Evolutionary conservation across 2,113 vertebrate genomes (phyloP), one percentile per base, ranked within the genome.

Genomic region (Sinocyclocheilus maitianheensis): DNA sequence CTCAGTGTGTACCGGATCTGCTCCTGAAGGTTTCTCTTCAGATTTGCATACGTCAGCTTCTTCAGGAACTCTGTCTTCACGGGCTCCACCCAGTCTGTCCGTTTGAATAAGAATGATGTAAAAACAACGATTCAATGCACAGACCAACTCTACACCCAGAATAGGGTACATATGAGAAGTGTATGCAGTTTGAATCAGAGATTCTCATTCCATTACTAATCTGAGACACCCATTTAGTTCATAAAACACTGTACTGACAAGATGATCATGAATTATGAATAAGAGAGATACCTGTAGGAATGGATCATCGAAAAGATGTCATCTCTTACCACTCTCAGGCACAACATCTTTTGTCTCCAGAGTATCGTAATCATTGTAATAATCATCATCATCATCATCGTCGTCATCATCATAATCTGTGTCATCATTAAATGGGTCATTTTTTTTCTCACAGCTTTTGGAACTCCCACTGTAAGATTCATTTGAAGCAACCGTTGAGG

Each of bases 11-110:
- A 94, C 53, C 92, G 82, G 84, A 96, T 95, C 89, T 96, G 94
- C 84, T 90, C 94, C 87, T 94, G 89, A 22, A 95, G 91, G 90
- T 95, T 96, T 87, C 92, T 94, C 88, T 94, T 95, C 88, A 96
- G 86, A 90, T 95, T 95, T 55, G 92, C 90, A 16, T 88, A 93
- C 7, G 94, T 95, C 86, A 96, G 90, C 84, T 95, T 96, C 91
- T 95, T 95, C 88, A 95, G 84, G 90, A 96, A 96, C 88, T 92
- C 94, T 0, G 51, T 34, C 89, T 94, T 94, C 16, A 96, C 94
- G 0, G 94, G 94, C 10, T 0, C 0, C 34, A 95, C 92, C 95
- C 95, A 96, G 5, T 93, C 95, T 95, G 65, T 18, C n/a, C 14
- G 2, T 13, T 9, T 24, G 63, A 75, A 86, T 58, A 60, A 51